Percentiles rank a stretch among this genome's conserved stretches.
Evolutionary conservation across 1,140 invertebrate species (phyloP).

Genomic region (Helicoverpa zea): DNA sequence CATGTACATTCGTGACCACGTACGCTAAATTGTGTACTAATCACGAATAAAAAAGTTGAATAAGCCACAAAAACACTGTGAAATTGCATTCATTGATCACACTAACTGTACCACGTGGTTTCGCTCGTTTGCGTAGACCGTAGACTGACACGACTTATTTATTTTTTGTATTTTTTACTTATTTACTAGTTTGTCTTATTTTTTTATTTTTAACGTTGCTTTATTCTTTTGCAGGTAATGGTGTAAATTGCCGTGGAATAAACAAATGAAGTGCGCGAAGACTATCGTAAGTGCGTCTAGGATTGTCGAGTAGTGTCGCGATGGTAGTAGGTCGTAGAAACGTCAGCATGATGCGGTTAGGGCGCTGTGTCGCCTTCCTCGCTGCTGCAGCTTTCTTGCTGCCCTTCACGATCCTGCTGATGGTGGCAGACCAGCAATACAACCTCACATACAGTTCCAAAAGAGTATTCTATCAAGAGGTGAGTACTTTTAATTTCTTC

Average conservation of each 20-base stretch:
- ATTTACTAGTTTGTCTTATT: no score
- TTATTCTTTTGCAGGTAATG: slow-evolving; percentile 1
- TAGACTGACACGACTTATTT: no score
- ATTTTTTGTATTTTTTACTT: no score
- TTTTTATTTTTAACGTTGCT: background rate
- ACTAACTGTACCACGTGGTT: background rate
- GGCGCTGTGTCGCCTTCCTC: slow-evolving; percentile 80
- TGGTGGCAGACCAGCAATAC: slow-evolving; percentile 83
- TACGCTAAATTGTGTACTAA: background rate
- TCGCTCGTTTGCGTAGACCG: no score
- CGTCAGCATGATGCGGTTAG: slow-evolving; percentile 76
- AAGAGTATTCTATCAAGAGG: slow-evolving; percentile 83
- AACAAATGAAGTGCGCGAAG: slow-evolving; percentile 28
- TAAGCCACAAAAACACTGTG: background rate
- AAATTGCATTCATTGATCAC: background rate
- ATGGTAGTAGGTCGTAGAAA: slow-evolving; percentile 71
- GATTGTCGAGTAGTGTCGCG: background rate
- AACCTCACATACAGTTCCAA: slow-evolving; percentile 82
- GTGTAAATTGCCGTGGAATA: background rate
- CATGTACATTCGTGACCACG: background rate
- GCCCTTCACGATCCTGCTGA: slow-evolving; percentile 81
- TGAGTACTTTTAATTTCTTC: slow-evolving; percentile 54
- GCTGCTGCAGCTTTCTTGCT: slow-evolving; percentile 79
- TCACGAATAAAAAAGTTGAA: background rate
- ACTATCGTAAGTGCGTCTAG: background rate